Evolutionary conservation across 2,888 invertebrate genomes (phyloP), one percentile per base, ranked within the genome.

Genomic region (Emmelina monodactyla): DNA sequence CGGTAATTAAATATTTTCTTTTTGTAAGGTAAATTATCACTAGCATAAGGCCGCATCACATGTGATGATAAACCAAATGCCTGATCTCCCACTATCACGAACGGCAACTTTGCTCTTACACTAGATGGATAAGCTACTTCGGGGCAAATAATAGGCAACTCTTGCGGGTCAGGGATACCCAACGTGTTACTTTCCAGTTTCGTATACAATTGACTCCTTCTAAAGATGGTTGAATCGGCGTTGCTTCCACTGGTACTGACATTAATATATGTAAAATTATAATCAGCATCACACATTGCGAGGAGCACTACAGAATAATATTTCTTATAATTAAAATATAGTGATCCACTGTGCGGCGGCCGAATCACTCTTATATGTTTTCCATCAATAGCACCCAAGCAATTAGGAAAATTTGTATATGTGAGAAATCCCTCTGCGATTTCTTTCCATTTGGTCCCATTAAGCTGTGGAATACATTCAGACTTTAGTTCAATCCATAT

Each of bases 401-500:
- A 43, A 16, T 45, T 44, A 16, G n/a, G n/a, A n/a, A n/a, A n/a
- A 30, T 44, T 35, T 37, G 42, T 44, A 37, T 35, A 39, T 37
- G 33, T 25, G 33, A 40, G 22, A 41, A 39, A 50, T 37, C 43
- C 46, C 28, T 31, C 28, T 32, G 42, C 42, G 33, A 45, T 48
- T 15, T 34, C 30, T 28, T 44, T 41, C 49, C 47, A 50, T 38
- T 33, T 43, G 22, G 40, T 42, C 35, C 40, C 39, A 34, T 32
- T 36, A 37, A 44, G 42, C 19, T 43, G 28, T 38, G 47, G 44
- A 46, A 50, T 41, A 28, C 47, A 47, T 42, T 46, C 43, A 32
- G 42, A 35, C 32, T 41, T 31, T 37, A 49, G 40, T 36, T 43
- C 41, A 12, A 44, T 37, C 28, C 44, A 37, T 41, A 47, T 38